Evolutionary conservation across 2,888 invertebrate genomes (phyloP).

Genomic region (Sphecodes monilicornis): DNA sequence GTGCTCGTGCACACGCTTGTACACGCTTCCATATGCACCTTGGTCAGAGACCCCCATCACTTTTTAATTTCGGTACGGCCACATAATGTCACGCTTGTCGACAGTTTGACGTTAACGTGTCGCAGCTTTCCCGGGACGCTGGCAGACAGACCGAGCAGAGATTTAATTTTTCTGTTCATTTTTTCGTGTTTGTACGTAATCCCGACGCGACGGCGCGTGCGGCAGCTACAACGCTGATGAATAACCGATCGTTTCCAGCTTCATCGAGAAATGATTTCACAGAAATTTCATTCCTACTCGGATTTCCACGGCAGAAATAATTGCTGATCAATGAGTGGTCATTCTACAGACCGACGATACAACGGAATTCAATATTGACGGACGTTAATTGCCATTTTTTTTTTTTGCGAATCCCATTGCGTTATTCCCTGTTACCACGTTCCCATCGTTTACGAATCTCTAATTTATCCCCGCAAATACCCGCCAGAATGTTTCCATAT

Average conservation of each 20-base stretch:
- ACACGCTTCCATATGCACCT: not conserved
- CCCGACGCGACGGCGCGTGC: not conserved
- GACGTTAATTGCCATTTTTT: slow-evolving; percentile 4
- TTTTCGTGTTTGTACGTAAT: slow-evolving; percentile 12
- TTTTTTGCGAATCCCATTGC: not conserved
- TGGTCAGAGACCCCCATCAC: slow-evolving; percentile 17
- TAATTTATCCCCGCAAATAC: not conserved
- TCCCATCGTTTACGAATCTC: not conserved
- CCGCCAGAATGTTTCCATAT: not conserved
- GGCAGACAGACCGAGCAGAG: not conserved
- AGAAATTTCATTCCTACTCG: not conserved
- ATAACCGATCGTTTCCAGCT: slow-evolving; percentile 1
- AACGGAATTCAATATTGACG: not conserved
- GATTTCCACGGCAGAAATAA: not conserved
- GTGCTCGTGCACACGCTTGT: slow-evolving; percentile 17
- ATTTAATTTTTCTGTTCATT: slow-evolving; percentile 17
- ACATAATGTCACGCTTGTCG: slow-evolving; percentile 28
- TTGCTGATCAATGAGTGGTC: not conserved
- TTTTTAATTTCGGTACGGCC: slow-evolving; percentile 45
- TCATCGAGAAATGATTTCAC: slow-evolving; percentile 1
- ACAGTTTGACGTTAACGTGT: slow-evolving; percentile 34
- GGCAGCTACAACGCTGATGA: not conserved
- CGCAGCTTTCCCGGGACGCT: not conserved
- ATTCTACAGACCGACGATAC: not conserved
- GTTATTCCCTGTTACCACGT: not conserved